Percentiles rank a stretch among this genome's conserved stretches.
phyloP scores from a whole-genome alignment of 2,888 invertebrate genomes.

The Desoria tigrina region DNA sequence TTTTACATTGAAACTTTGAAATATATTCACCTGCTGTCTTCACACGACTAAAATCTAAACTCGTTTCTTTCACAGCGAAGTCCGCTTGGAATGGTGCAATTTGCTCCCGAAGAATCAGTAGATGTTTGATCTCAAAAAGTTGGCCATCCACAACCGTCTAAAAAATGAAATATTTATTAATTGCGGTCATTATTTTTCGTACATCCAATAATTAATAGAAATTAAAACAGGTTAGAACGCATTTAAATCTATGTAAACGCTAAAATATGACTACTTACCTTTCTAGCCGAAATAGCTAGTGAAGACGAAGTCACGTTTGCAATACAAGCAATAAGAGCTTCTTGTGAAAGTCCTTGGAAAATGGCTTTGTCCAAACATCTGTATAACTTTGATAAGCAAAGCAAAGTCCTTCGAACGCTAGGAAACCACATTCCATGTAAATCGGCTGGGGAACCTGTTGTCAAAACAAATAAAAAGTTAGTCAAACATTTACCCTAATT shows the following conservation, averaged over 20 bases:
- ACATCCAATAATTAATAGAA: slow-evolving; percentile 13
- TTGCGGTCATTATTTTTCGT: no score
- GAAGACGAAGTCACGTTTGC: slow-evolving; percentile 83
- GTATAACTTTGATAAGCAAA: slow-evolving; percentile 88
- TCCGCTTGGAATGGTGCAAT: slow-evolving; percentile 97
- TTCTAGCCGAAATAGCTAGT: slow-evolving; percentile 72
- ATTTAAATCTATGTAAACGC: no score
- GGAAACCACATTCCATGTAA: slow-evolving; percentile 99
- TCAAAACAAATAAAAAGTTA: background rate
- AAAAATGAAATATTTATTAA: slow-evolving; percentile 53
- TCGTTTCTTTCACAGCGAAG: slow-evolving; percentile 87
- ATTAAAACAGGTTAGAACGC: slow-evolving; percentile 3
- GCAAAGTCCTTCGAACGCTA: slow-evolving; percentile 88
- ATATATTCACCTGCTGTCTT: slow-evolving; percentile 71
- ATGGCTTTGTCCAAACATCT: slow-evolving; percentile 91
- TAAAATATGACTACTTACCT: slow-evolving; percentile 61
- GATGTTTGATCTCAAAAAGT: slow-evolving; percentile 96
- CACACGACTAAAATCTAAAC: slow-evolving; percentile 88
- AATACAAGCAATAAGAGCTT: slow-evolving; percentile 88
- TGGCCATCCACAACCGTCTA: slow-evolving; percentile 84
- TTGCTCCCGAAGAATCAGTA: slow-evolving; percentile 93
- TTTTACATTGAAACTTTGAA: background rate
- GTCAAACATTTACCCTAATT: background rate
- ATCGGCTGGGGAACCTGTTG: slow-evolving; percentile 81
- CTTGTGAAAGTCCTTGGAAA: slow-evolving; percentile 95